Conservation (phyloP, 1,140 invertebrate genomes). For the Pseudomyrmex flavicornis region DNA sequence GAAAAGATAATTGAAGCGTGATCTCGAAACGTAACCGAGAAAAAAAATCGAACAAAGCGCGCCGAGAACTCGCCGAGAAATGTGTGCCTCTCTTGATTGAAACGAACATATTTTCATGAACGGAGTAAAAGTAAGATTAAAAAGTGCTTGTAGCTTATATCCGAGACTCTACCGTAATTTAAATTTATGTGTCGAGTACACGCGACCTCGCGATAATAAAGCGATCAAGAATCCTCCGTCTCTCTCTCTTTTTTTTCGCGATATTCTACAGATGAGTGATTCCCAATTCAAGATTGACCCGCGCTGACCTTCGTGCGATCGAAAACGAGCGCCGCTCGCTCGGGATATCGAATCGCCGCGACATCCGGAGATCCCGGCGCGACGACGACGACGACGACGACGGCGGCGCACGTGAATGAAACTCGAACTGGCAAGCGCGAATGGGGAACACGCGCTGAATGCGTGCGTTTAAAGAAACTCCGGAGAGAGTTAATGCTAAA, state of each 20-base stretch:
- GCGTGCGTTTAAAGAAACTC: slow-evolving; percentile 74
- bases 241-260: background rate
- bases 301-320: slow-evolving; percentile 48
- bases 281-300: slow-evolving; percentile 7
- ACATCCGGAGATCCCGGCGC: slow-evolving; percentile 45
- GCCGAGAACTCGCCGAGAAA: background rate
- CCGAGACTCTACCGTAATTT: too few relatives aligned
- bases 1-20: slow-evolving; percentile 58
- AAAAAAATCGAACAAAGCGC: background rate
- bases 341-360: slow-evolving; percentile 45
- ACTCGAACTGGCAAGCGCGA: slow-evolving; percentile 47
- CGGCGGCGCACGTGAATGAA: slow-evolving; percentile 50
- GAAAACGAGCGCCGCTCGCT: slow-evolving; percentile 14
- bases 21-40: slow-evolving; percentile 4
- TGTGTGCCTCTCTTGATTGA: too few relatives aligned
- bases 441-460: slow-evolving; percentile 68
- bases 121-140: too few relatives aligned
- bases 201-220: slow-evolving; percentile 30
- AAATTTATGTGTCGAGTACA: slow-evolving; percentile 1
- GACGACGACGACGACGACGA: background rate
- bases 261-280: background rate
- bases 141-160: too few relatives aligned
- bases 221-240: slow-evolving; percentile 3
- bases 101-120: too few relatives aligned
- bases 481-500: slow-evolving; percentile 53